These are phyloP conservation scores for Heliocidaris erythrogramma DNA, from an alignment of 35 echinoderm and acorn worm genomes.

Conservation along the genomic window DNA sequence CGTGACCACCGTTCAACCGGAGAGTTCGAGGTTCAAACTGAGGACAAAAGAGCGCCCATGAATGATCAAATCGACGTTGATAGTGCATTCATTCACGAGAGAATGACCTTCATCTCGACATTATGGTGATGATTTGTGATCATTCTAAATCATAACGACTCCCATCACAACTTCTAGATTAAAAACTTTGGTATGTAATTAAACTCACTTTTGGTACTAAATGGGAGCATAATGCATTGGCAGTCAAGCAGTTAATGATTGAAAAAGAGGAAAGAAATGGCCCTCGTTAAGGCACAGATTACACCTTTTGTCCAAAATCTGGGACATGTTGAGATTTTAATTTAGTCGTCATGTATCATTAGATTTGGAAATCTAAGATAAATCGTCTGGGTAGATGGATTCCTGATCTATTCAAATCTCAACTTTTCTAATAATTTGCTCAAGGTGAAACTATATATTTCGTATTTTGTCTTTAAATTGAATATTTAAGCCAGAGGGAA, in stretches of 20 bases:
- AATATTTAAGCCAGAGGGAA: not conserved
- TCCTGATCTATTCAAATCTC: conserved; percentile 21
- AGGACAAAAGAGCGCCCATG: not conserved
- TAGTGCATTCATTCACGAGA: not conserved
- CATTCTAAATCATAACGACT: conserved; percentile 3
- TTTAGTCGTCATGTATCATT: conserved; percentile 46
- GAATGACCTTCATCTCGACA: not conserved
- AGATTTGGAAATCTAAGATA: not conserved
- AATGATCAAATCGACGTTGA: not conserved
- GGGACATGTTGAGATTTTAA: conserved; percentile 49
- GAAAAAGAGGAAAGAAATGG: not conserved
- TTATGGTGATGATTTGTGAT: not conserved
- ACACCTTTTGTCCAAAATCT: conserved; percentile 42
- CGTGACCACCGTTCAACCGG: not conserved
- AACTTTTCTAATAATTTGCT: not conserved
- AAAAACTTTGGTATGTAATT: conserved; percentile 19
- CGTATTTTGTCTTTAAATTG: not conserved
- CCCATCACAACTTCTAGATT: conserved; percentile 9
- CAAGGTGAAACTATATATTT: conserved; percentile 33
- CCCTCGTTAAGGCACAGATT: not conserved
- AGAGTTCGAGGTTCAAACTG: not conserved
- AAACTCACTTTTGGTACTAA: not conserved
- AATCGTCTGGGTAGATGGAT: not conserved
- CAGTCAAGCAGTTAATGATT: conserved; percentile 25
- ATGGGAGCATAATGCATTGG: not conserved